Evolutionary conservation across 1,140 invertebrate species (phyloP).

Genomic region (Heliconius eleuchia): DNA sequence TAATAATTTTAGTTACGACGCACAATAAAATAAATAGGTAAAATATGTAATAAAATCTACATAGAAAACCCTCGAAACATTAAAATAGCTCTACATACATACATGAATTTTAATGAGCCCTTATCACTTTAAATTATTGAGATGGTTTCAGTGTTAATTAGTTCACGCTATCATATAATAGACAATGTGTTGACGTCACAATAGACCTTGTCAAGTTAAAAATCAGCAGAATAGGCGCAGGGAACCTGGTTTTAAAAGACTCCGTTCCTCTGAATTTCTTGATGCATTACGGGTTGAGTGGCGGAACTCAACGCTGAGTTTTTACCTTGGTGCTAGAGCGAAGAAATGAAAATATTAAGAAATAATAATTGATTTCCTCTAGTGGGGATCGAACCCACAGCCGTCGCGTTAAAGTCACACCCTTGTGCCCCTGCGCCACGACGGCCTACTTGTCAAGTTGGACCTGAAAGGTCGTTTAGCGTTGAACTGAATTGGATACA

Average conservation of each 20-base stretch:
- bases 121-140: conserved; percentile 9
- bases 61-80: background rate
- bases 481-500: background rate
- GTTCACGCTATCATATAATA: conserved; percentile 1
- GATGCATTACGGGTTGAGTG: no score
- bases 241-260: no score
- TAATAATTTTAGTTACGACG: background rate
- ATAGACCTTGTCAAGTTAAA: background rate
- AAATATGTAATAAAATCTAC: background rate
- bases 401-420: no score
- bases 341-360: no score
- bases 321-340: no score
- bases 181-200: conserved; percentile 1
- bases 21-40: background rate
- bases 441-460: background rate
- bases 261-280: no score
- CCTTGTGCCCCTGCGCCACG: no score
- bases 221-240: no score
- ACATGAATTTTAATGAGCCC: conserved; percentile 7
- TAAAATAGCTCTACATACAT: background rate
- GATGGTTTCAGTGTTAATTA: background rate
- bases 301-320: no score
- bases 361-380: no score
- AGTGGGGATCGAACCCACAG: no score
- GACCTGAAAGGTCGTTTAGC: background rate